These are phyloP conservation scores for Chloroceryle aenea DNA, from an alignment of 2,113 vertebrate genomes.

Conservation along the genomic window DNA sequence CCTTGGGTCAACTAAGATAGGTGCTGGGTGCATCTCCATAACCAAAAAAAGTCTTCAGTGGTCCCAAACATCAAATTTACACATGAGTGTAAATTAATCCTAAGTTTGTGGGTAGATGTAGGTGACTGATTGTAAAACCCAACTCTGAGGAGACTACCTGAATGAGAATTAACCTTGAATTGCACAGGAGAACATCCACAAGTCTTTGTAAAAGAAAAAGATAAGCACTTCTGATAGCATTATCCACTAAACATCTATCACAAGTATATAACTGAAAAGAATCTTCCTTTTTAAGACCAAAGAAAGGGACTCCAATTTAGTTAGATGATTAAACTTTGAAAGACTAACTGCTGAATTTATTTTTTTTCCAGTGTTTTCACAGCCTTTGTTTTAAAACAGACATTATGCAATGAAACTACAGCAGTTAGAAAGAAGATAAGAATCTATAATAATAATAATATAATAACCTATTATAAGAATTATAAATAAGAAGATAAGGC, in stretches of 20 bases:
- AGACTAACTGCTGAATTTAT: background rate
- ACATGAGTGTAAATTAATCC: background rate
- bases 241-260: background rate
- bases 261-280: background rate
- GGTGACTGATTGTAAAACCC: background rate
- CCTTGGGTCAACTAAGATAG: background rate
- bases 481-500: background rate
- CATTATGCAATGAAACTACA: background rate
- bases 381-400: background rate
- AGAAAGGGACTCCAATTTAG: background rate
- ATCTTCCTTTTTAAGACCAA: background rate
- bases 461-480: background rate
- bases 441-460: background rate
- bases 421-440: background rate
- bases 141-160: background rate
- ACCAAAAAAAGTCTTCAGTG: background rate
- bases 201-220: background rate
- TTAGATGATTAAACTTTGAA: background rate
- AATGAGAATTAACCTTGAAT: constrained; percentile 1
- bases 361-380: background rate
- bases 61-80: background rate
- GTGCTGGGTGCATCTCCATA: background rate
- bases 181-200: background rate
- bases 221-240: background rate
- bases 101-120: background rate